Evolutionary conservation across 2,797 vertebrate species (phyloP), one percentile per base, ranked within the genome.

Genomic region (Euphonia xanthogaster): DNA sequence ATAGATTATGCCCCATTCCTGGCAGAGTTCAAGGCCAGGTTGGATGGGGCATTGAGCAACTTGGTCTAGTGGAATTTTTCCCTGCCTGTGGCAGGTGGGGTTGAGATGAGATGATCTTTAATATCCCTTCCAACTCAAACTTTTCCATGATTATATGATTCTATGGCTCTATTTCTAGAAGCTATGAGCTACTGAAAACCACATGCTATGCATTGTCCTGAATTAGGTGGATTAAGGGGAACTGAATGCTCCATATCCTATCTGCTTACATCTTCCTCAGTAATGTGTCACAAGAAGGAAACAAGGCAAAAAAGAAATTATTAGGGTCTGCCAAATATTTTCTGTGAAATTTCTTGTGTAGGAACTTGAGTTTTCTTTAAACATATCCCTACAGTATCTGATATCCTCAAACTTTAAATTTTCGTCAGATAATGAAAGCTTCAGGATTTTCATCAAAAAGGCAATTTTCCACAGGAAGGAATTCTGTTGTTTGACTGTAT

Each of bases 71-170:
- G 37, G 10, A 61, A 50, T 35, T 13, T 47, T 7, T n/a, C 15
- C 14, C 15, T 31, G 35, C 5, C 47, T 4, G 3, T 23, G 31
- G 33, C 25, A 24, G 16, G 1, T n/a, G 3, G 3, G 1, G 0
- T 50, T 42, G 27, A 31, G 6, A n/a, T 48, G 23, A 81, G 13
- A 9, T 16, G 5, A 30, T 55, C 7, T 68, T 55, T 44, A 30
- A 18, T 24, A 40, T 55, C 20, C 8, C 2, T 55, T 50, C 20
- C 23, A 70, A 25, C 9, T 12, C 28, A 44, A 55, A 30, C 4
- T 7, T 76, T 54, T 33, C 47, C 30, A 22, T 21, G 13, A 21
- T 30, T 53, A 18, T 73, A 10, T 47, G 16, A 7, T 40, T 40
- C 5, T 33, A 2, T 39, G 16, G 15, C 14, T 61, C 24, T 61